A percentile compares a stretch with the other conserved stretches of the same genome.
phyloP scores from a whole-genome alignment of 2,888 invertebrate genomes.

The Hydrotaea diabolus region DNA sequence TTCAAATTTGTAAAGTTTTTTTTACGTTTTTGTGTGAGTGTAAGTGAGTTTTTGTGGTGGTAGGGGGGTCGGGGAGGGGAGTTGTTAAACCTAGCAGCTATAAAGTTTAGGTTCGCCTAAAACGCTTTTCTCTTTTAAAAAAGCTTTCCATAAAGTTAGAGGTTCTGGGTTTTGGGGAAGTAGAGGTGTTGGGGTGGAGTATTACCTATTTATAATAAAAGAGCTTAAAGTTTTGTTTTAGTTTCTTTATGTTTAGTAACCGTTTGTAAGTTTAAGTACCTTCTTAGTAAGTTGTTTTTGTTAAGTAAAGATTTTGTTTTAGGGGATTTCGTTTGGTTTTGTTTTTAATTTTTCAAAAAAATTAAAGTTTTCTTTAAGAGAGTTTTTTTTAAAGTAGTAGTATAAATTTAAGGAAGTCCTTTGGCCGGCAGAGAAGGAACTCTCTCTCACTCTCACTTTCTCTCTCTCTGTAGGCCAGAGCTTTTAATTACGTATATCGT shows the following conservation, averaged over 20 bases:
- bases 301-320: conserved; percentile 65
- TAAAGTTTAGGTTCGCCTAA: not conserved
- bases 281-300: conserved; percentile 69
- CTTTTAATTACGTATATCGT: conserved; percentile 68
- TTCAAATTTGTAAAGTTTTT: conserved; percentile 70
- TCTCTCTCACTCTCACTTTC: not conserved
- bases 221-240: conserved; percentile 49
- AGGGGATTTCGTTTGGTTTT: conserved; percentile 66
- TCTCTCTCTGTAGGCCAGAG: not conserved
- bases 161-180: not conserved
- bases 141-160: conserved; percentile 45
- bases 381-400: conserved; percentile 46
- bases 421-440: not conserved
- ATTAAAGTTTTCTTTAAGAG: conserved; percentile 61
- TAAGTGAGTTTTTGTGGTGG: conserved; percentile 3
- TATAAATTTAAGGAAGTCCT: conserved; percentile 62
- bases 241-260: conserved; percentile 40
- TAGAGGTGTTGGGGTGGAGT: not conserved
- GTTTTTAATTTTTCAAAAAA: conserved; percentile 67
- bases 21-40: conserved; percentile 43
- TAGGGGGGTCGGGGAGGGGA: too few species aligned
- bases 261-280: conserved; percentile 66
- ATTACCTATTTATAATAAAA: conserved; percentile 56
- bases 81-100: conserved; percentile 53
- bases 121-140: conserved; percentile 17